Conservation (phyloP, 2,888 invertebrate species). For the Rotaria socialis region DNA sequence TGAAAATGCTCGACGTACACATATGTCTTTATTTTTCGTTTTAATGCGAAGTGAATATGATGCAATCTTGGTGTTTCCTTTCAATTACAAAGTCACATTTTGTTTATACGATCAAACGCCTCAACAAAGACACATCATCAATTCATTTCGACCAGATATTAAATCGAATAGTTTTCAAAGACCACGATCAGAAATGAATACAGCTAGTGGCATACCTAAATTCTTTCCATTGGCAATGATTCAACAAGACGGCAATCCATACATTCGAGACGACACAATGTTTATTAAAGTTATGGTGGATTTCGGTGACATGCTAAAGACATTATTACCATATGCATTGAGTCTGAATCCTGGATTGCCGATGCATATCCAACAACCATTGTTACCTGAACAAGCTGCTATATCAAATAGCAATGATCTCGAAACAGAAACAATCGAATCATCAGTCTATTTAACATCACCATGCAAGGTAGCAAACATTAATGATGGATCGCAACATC, state of each 20-base stretch:
- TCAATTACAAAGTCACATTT: no score
- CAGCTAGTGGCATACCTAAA: not conserved
- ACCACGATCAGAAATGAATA: not conserved
- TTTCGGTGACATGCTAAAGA: not conserved
- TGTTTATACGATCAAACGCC: no score
- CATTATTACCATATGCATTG: not conserved
- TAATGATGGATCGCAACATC: no score
- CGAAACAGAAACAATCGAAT: no score
- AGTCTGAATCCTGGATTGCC: not conserved
- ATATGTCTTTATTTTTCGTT: no score
- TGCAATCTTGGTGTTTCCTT: no score
- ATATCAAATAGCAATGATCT: no score
- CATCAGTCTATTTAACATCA: no score
- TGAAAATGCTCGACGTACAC: no score
- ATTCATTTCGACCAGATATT: not conserved
- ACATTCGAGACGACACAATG: not conserved
- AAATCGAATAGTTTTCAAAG: conserved; percentile 1
- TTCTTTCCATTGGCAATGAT: not conserved
- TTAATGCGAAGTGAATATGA: no score
- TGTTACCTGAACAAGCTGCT: not conserved
- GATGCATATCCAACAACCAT: not conserved
- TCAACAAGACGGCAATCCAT: not conserved
- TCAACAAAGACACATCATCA: not conserved
- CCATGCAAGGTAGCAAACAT: no score
- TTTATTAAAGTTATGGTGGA: not conserved